Evolutionary conservation across 2,888 invertebrate genomes (phyloP).

Genomic region (Tolmerus cingulatus): DNA sequence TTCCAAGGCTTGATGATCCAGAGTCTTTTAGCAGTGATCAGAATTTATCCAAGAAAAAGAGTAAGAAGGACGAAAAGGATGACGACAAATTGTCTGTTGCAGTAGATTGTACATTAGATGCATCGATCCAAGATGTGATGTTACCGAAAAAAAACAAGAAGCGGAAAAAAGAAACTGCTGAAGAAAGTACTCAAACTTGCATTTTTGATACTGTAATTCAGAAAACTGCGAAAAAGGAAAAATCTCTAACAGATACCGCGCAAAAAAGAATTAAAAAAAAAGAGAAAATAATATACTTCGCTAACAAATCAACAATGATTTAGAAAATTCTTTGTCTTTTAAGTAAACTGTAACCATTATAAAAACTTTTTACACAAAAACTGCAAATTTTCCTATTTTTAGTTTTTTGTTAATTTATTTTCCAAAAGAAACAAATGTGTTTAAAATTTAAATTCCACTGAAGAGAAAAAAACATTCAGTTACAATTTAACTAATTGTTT

Average conservation of each 20-base stretch:
- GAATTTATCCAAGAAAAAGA: conserved; percentile 48
- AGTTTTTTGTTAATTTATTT: too few species aligned
- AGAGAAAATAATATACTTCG: background rate
- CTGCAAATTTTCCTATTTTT: too few species aligned
- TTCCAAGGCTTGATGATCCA: background rate
- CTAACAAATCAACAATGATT: background rate
- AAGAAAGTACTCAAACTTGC: background rate
- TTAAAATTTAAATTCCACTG: too few species aligned
- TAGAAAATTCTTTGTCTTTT: background rate
- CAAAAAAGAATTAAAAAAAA: background rate
- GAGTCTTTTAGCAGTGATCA: background rate
- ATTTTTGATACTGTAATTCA: background rate
- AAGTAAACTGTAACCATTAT: background rate
- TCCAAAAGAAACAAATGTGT: too few species aligned
- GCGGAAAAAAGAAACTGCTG: background rate
- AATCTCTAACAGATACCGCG: background rate
- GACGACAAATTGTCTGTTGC: background rate
- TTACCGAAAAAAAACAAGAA: background rate
- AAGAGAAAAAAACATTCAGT: too few species aligned
- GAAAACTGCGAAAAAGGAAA: background rate
- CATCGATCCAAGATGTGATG: background rate
- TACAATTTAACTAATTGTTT: too few species aligned
- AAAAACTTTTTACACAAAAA: background rate
- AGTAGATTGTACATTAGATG: background rate
- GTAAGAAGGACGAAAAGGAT: conserved; percentile 43